These are phyloP conservation scores for Neosilurus mollespiculum DNA, from an alignment of 2,797 vertebrate genomes.

Conservation along the genomic window DNA sequence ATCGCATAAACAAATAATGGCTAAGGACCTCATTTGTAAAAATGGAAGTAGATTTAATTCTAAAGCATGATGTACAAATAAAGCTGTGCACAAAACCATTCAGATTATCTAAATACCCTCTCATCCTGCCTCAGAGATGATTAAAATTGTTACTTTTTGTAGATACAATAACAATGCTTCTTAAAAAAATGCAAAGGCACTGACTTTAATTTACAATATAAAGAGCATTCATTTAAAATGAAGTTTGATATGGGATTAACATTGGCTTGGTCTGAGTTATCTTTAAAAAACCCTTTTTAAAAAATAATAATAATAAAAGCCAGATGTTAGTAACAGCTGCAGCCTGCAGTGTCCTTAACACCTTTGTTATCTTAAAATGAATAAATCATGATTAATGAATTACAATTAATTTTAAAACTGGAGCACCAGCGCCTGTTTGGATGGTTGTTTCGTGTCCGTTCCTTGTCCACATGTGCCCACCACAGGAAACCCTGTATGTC, in stretches of 20 bases:
- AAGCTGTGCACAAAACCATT: not conserved
- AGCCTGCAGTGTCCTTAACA: not conserved
- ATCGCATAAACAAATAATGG: not conserved
- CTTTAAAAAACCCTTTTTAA: not conserved
- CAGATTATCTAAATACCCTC: not conserved
- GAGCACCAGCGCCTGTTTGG: too few species aligned
- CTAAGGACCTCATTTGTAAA: not conserved
- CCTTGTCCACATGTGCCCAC: too few species aligned
- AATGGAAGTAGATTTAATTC: not conserved
- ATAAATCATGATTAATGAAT: not conserved
- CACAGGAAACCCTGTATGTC: too few species aligned
- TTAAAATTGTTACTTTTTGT: not conserved
- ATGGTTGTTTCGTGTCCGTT: too few species aligned
- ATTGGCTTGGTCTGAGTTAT: not conserved
- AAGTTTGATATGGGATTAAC: not conserved
- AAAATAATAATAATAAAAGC: too few species aligned
- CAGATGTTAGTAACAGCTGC: not conserved
- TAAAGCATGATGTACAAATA: not conserved
- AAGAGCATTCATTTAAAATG: not conserved
- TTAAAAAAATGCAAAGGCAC: not conserved
- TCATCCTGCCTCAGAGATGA: not conserved
- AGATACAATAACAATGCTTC: not conserved
- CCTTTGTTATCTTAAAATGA: not conserved
- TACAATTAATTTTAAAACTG: too few species aligned
- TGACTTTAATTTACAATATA: not conserved